Evolutionary conservation across 1,140 invertebrate genomes (phyloP).

Genomic region (Triops longicaudatus): DNA sequence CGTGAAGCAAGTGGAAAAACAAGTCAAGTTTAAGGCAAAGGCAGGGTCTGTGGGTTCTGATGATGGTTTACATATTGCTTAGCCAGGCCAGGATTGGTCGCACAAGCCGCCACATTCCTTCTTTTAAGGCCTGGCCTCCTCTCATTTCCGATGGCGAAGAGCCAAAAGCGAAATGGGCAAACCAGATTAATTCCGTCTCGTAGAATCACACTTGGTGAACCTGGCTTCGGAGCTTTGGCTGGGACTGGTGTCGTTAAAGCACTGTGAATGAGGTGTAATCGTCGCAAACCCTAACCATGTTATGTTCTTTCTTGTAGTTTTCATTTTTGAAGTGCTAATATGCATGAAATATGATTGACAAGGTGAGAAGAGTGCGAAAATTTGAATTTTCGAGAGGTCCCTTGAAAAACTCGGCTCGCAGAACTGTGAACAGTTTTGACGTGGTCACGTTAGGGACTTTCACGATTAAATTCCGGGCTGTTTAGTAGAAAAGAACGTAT

Average conservation of each 20-base stretch:
- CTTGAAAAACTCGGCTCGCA: too few species aligned
- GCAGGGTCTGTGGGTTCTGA: background rate
- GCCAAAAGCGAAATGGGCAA: background rate
- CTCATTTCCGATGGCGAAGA: constrained; percentile 6
- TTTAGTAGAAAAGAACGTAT: too few species aligned
- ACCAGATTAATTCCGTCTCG: background rate
- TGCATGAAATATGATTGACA: background rate
- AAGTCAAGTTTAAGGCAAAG: background rate
- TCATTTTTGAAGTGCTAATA: background rate
- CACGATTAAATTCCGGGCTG: too few species aligned
- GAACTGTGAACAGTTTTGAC: too few species aligned
- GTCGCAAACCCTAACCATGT: background rate
- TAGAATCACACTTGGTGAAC: background rate
- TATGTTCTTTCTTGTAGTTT: background rate
- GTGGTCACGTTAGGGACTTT: too few species aligned
- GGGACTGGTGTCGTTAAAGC: background rate
- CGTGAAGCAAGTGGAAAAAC: background rate
- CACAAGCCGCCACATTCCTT: background rate
- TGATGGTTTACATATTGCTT: constrained; percentile 15
- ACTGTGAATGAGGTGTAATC: constrained; percentile 4
- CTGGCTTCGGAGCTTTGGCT: background rate
- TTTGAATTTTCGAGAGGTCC: too few species aligned
- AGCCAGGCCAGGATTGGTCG: constrained; percentile 10
- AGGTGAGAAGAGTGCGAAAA: background rate
- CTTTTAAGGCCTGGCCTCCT: background rate